phyloP scores from a whole-genome alignment of 2,797 vertebrate species.

The Enteromius fasciolatus region DNA sequence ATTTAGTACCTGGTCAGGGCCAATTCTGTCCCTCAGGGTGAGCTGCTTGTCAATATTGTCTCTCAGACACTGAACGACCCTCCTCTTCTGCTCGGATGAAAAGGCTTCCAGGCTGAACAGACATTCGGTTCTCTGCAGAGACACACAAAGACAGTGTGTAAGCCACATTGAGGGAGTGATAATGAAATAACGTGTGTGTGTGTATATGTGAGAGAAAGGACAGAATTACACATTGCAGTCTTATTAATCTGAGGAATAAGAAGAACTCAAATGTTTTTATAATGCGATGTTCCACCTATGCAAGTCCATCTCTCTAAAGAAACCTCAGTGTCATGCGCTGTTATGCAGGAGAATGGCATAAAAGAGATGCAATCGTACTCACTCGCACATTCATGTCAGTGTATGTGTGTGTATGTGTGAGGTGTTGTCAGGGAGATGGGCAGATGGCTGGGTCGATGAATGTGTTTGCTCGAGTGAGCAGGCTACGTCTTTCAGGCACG shows the following conservation, averaged over 20 bases:
- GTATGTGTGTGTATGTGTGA: conserved; percentile 40
- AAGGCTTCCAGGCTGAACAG: conserved; percentile 86
- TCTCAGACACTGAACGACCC: conserved; percentile 83
- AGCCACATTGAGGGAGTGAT: conserved; percentile 53
- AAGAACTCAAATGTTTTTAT: background rate
- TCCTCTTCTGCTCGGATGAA: conserved; percentile 86
- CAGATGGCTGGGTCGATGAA: conserved; percentile 59
- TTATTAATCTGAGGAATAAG: conserved; percentile 28
- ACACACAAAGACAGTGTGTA: conserved; percentile 15
- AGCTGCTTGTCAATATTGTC: conserved; percentile 84
- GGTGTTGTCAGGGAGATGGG: conserved; percentile 60
- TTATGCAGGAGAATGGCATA: conserved; percentile 19
- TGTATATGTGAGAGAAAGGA: background rate
- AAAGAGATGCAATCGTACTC: conserved; percentile 34
- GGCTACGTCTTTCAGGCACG: conserved; percentile 55
- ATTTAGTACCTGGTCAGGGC: conserved; percentile 60
- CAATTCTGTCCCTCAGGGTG: conserved; percentile 51
- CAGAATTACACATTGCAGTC: conserved; percentile 15
- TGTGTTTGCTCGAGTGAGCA: conserved; percentile 55
- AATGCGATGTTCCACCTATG: background rate
- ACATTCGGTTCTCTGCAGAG: conserved; percentile 80
- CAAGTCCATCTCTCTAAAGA: background rate
- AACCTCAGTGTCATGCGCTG: background rate
- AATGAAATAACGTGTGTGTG: conserved; percentile 17
- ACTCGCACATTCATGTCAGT: conserved; percentile 23